Base-by-base conservation (phyloP, 2,113 vertebrate species). In the Chionis minor region DNA sequence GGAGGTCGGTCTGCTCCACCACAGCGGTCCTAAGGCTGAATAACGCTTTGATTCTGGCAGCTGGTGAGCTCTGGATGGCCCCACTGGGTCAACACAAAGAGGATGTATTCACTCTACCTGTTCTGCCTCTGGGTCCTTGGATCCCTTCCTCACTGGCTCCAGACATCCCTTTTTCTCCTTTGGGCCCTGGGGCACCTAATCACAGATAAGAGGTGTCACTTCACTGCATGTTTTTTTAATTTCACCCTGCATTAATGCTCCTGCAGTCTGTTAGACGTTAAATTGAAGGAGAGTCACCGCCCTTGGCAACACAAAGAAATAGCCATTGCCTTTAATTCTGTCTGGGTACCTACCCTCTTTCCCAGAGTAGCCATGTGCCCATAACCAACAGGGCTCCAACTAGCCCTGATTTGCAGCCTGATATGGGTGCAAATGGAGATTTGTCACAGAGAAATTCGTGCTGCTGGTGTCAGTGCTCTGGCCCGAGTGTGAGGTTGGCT, bases 111-210 rank as follows among this genome's bases (percentile, higher is more conserved):
- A 88, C 77, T 22, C 10, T 93, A 98, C 98, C 98, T 97, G 95
- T 63, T 89, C 55, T 94, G 28, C 96, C 96, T 47, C 63, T 86
- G n/a, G 96, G 91, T 74, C 97, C 96, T 40, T 93, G 92, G 28
- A 80, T 63, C 10, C 95, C 94, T 54, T 94, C 96, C 23, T 90
- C 73, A 8, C 11, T 83, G 32, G 26, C 47, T 84, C 96, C 94
- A 69, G 83, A 30, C 75, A 73, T 96, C 10, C 96, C 97, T 8
- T 73, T 97, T 81, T 92, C 97, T 63, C 97, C 90, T 52, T 97
- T 89, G 65, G 81, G 95, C 62, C 96, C 95, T 17, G 97, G 98
- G 15, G 73, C 95, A 49, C 97, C 98, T 98, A 35, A 51, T 40
- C 14, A 69, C 51, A 75, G 42, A 45, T 2, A 52, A 89, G 20